phyloP scores from a whole-genome alignment of 2,113 vertebrate species.

The Oriolus oriolus region DNA sequence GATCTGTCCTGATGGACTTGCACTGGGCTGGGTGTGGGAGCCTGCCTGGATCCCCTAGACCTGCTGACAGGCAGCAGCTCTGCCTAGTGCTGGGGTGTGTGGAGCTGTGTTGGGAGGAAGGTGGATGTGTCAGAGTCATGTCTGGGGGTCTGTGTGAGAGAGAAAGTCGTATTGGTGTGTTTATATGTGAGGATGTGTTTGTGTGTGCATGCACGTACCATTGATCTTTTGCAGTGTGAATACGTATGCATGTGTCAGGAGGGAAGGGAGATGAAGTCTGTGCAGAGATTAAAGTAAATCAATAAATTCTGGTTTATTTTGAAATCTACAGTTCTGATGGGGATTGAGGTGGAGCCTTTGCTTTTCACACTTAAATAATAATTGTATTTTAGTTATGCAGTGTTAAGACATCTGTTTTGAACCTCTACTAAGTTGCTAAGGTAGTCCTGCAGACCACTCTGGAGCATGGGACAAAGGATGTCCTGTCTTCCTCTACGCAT shows the following conservation, averaged over 20 bases:
- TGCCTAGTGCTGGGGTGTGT: background rate
- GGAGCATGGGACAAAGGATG: background rate
- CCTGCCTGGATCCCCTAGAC: background rate
- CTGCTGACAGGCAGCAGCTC: background rate
- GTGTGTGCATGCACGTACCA: background rate
- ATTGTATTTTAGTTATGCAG: background rate
- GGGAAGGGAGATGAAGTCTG: background rate
- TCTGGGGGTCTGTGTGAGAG: background rate
- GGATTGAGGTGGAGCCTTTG: background rate
- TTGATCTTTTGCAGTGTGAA: background rate
- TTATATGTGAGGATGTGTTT: background rate
- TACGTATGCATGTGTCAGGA: background rate
- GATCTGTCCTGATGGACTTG: rapidly evolving
- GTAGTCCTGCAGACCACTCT: background rate
- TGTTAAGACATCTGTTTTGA: background rate
- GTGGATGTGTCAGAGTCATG: background rate
- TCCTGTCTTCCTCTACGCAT: background rate
- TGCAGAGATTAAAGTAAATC: background rate
- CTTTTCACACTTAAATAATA: background rate
- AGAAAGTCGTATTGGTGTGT: background rate
- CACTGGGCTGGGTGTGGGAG: background rate
- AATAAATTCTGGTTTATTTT: background rate
- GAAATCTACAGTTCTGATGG: background rate
- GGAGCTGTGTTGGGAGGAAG: background rate
- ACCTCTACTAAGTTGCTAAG: background rate